Base-by-base conservation (phyloP, 2,113 vertebrate species). In the Podarcis cretensis region DNA sequence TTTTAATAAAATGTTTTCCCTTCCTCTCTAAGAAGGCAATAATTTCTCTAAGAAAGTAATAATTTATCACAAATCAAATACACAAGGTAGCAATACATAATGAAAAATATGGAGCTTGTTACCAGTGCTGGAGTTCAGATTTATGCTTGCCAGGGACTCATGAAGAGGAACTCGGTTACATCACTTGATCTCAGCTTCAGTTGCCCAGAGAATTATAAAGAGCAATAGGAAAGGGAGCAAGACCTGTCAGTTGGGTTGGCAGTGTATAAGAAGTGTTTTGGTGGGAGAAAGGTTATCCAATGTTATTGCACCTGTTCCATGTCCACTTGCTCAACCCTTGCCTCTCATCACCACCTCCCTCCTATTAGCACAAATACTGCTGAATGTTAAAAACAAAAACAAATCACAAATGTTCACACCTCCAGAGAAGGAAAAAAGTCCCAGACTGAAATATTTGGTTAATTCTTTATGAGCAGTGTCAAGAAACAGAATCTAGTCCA, bases 401-500 rank as follows among this genome's bases (percentile, higher is more conserved):
- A 48, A 87, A 37, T 20, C 5, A 35, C n/a, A 8, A 74, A 77
- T 12, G 66, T 3, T 30, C 37, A 65, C 43, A 2, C 83, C 81
- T 83, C 30, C 77, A 85, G 37, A 89, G 75, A 89, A 88, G 86
- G 0, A 21, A 89, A 73, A 84, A 90, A 66, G 30, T 83, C 4
- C n/a, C 65, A 81, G 82, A 85, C 21, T 87, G 84, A 91, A 43
- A 65, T 76, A 68, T 35, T 77, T 20, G 0, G 81, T 23, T 13
- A 27, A 73, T 78, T 78, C 54, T 68, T 85, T 4, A 30, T 0
- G 30, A 66, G 21, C 1, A 2, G 10, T 81, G 20, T 78, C 25
- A 87, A 32, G 32, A 90, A 25, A 23, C n/a, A 32, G 75, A 87
- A 87, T 98, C 96, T 76, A 99, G 97, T 30, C 89, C 93, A 6